These are phyloP conservation scores for Rhagologus leucostigma DNA, from an alignment of 2,113 vertebrate genomes.

Conservation along the genomic window DNA sequence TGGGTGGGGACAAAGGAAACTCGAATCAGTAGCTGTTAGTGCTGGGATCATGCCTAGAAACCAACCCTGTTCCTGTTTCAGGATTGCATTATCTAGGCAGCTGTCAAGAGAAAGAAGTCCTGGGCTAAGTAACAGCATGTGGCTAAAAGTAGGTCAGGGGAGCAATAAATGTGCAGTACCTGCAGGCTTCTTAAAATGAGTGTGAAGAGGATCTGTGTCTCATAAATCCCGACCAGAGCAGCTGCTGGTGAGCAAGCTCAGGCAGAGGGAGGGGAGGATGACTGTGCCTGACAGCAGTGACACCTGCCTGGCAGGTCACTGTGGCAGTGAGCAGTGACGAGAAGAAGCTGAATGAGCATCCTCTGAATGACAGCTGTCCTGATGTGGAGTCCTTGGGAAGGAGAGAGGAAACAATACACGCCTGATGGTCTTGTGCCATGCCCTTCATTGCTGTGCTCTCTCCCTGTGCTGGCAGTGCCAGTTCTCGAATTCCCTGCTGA, in stretches of 20 bases:
- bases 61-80: background rate
- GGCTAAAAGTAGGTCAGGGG: background rate
- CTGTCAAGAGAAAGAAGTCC: background rate
- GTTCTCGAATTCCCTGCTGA: background rate
- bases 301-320: background rate
- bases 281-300: background rate
- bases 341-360: background rate
- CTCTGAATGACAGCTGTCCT: background rate
- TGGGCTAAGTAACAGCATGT: background rate
- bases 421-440: fast-evolving
- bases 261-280: fast-evolving
- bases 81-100: background rate
- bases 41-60: background rate
- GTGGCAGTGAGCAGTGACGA: background rate
- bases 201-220: background rate
- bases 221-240: background rate
- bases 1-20: background rate
- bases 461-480: background rate
- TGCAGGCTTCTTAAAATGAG: background rate
- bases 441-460: background rate
- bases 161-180: background rate
- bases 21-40: background rate
- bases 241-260: background rate
- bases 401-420: fast-evolving
- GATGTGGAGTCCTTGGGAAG: fast-evolving